A percentile compares a stretch with the other conserved stretches of the same genome.
These are phyloP conservation scores for Elysia chlorotica DNA, from an alignment of 1,140 invertebrate genomes.

Conservation along the genomic window DNA sequence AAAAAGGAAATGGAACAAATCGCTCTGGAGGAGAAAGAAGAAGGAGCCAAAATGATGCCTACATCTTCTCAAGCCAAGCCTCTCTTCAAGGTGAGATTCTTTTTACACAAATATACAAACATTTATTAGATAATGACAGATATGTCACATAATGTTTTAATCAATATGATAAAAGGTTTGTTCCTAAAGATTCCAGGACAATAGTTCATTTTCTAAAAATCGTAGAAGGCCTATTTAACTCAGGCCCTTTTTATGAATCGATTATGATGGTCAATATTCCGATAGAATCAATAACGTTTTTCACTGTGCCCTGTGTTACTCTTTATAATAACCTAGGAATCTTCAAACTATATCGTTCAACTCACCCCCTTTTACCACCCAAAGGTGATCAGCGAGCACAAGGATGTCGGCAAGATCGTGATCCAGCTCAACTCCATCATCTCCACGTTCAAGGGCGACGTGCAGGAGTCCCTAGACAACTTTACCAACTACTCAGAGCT, in stretches of 20 bases:
- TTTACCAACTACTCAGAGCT: constrained; percentile 58
- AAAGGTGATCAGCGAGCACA: constrained; percentile 61
- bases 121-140: not conserved
- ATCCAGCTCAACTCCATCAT: constrained; percentile 62
- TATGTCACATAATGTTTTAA: not conserved
- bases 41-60: constrained; percentile 53
- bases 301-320: no score
- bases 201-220: no score
- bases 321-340: no score
- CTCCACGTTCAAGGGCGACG: constrained; percentile 57
- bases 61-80: constrained; percentile 51
- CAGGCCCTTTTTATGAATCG: no score
- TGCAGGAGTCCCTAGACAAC: constrained; percentile 52
- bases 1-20: constrained; percentile 54
- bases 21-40: constrained; percentile 53
- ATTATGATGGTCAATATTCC: no score
- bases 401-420: constrained; percentile 62
- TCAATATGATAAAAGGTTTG: no score
- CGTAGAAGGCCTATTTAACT: no score
- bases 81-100: constrained; percentile 45
- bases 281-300: not conserved
- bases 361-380: no score
- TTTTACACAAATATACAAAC: not conserved
- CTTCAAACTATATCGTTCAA: no score
- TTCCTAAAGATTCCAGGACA: no score